Evolutionary conservation across 1,140 invertebrate genomes (phyloP), one percentile per base, ranked within the genome.

Genomic region (Odontomachus brunneus): DNA sequence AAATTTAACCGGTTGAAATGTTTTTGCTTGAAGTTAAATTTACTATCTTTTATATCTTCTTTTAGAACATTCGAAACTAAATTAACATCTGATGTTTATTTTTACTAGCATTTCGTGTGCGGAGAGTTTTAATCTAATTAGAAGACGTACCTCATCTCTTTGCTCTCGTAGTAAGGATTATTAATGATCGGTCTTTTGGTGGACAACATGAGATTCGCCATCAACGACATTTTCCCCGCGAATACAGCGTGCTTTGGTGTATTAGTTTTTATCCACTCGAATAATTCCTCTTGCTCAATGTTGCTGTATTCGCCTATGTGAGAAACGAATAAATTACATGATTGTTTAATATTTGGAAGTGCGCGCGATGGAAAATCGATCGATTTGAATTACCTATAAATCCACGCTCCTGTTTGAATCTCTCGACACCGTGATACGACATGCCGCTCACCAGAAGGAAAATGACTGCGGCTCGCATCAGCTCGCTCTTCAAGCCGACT

Each of bases 121-220:
- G 38, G 9, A 44, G 38, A 7, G 3, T 11, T 7, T 44, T 44
- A 0, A 11, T 44, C 9, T 4, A 7, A 44, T 44, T 11, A 11
- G 26, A n/a, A 17, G 73, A 67, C 81, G 83, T 75, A 97, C 96
- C 96, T 95, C 75, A 97, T 94, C 63, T 95, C 95, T 62, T 94
- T 94, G 89, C 96, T 95, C 91, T 97, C 97, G 90, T 97, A 98
- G 91, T 98, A 97, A n/a, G 97, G 97, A 94, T 98, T 97, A 85
- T 97, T 97, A 0, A 97, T 96, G 78, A 98, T 96, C 2, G 97
- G 96, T 65, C 97, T 93, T 9, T 95, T 91, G 0, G 97, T 97
- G 17, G 96, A 96, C 17, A 98, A 93, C 94, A 98, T 96, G 3
- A 98, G 90, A 74, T 97, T 96, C 0, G 97, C 97, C 96, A 97